Base-by-base conservation (phyloP, 2,113 vertebrate species). In the Pachypanchax playfairii region DNA sequence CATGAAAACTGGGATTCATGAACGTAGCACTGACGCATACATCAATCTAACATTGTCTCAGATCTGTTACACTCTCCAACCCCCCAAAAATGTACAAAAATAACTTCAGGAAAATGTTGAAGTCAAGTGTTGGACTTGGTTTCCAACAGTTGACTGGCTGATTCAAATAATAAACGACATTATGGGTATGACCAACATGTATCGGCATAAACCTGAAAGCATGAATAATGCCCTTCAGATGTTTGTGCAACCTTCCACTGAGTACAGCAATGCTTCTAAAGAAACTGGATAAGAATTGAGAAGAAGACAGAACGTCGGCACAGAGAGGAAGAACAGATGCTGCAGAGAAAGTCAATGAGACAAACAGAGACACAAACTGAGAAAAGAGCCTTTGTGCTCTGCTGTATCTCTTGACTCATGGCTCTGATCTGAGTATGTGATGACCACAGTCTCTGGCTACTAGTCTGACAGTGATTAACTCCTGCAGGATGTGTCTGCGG, bases 331-430 rank as follows among this genome's bases (percentile, higher is more conserved):
- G 31, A 61, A n/a, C 58, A 61, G 58, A 61, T 14, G 24, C 6
- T 4, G 15, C 8, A 55, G 38, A 24, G 29, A 33, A 42, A 5
- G 48, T 28, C 35, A 47, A 75, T 24, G 44, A 69, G 77, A 75
- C 59, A 56, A 65, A 72, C 65, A 76, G 61, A 63, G 65, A 57
- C 46, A 5, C 8, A 44, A 56, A 67, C 33, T 62, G 36, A 81
- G 75, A 80, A 76, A 56, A 61, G 65, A 47, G 39, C 2, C 56
- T 74, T 70, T 83, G 80, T 84, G 44, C 52, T 69, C 36, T 1
- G 5, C 17, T 65, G 28, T 20, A 42, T 13, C 25, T 59, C 70
- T 62, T 55, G 71, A 75, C 42, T 72, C 68, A 58, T 28, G 38
- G 9, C 28, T 65, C 31, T 21, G 47, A 65, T 17, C 33, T 4